phyloP scores from a whole-genome alignment of 2,888 invertebrate genomes.

The Callyntrura sp. region DNA sequence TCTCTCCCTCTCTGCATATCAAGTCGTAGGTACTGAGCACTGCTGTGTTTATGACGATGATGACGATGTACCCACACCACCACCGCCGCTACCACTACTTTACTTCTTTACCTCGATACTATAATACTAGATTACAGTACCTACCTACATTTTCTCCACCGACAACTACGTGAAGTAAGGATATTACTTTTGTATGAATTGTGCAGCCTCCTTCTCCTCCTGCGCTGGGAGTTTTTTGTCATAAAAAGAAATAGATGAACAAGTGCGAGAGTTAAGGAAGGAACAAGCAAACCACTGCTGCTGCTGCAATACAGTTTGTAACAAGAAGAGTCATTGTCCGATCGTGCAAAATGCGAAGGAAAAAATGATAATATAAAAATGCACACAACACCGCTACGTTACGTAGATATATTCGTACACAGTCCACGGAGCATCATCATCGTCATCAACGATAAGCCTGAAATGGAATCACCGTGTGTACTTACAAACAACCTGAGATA shows the following conservation, averaged over 20 bases:
- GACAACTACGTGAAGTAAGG: slow-evolving; percentile 22
- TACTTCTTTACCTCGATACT: not conserved
- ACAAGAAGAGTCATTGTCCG: slow-evolving; percentile 82
- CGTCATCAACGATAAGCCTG: slow-evolving; percentile 31
- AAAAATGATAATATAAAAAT: slow-evolving; percentile 71
- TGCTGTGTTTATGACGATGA: slow-evolving; percentile 26
- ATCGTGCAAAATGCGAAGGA: slow-evolving; percentile 79
- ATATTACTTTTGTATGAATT: slow-evolving; percentile 32
- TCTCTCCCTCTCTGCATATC: slow-evolving; percentile 67
- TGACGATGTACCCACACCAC: slow-evolving; percentile 29
- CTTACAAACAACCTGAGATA: not conserved
- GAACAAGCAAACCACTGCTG: slow-evolving; percentile 69
- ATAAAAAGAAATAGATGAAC: slow-evolving; percentile 56
- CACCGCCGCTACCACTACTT: not conserved
- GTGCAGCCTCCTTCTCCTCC: slow-evolving; percentile 45
- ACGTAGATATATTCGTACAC: not conserved
- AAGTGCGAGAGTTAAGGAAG: slow-evolving; percentile 74
- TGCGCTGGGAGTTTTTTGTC: slow-evolving; percentile 70
- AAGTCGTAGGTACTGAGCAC: slow-evolving; percentile 38
- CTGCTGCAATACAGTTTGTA: slow-evolving; percentile 63
- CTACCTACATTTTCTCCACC: slow-evolving; percentile 42
- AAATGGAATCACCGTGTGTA: slow-evolving; percentile 56
- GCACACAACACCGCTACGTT: slow-evolving; percentile 66
- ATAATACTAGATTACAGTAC: slow-evolving; percentile 31
- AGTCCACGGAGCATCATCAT: slow-evolving; percentile 36